Base-by-base conservation (phyloP, 2,113 vertebrate genomes). In the Tauraco erythrolophus region DNA sequence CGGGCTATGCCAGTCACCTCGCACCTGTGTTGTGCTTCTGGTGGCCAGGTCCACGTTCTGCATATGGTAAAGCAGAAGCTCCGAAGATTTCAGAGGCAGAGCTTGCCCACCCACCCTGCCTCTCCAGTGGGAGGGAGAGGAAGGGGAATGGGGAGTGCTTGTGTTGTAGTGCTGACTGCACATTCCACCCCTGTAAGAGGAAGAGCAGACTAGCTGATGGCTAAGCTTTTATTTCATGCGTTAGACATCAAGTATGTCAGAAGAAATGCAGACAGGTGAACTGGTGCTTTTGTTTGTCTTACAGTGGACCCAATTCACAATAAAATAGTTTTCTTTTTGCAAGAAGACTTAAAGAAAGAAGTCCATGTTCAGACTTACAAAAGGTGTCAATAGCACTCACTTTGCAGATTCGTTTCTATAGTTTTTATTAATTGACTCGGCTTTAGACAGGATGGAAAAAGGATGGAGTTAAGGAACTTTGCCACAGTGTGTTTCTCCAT, bases 141-240 rank as follows among this genome's bases (percentile, higher is more conserved):
- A 75, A 50, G 0, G 2, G 28, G 62, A 16, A 39, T 12, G 21
- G 33, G 10, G 16, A 71, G 13, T 1, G 5, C 9, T 53, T 65
- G 35, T 28, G 25, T 33, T 65, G 9, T 21, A 48, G 30, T 30
- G n/a, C 27, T 28, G 28, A 54, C 28, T 30, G 53, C 53, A 54
- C 28, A 18, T 54, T 54, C 28, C 53, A 30, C 12, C 13, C 17
- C 37, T 24, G 11, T 31, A 54, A n/a, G 33, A 33, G 31, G 30
- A 50, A 74, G 19, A 57, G 41, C 56, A 58, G 69, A 35, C 22
- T 17, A 72, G 28, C 4, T 39, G 25, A n/a, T 62, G 19, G 8
- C 24, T 50, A 39, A 80, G 19, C 19, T 41, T 50, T 56, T 33
- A 46, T 35, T 85, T 84, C 43, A 28, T 0, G 0, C 0, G 0